Conservation (phyloP, 2,113 vertebrate species). For the Scopus umbretta region DNA sequence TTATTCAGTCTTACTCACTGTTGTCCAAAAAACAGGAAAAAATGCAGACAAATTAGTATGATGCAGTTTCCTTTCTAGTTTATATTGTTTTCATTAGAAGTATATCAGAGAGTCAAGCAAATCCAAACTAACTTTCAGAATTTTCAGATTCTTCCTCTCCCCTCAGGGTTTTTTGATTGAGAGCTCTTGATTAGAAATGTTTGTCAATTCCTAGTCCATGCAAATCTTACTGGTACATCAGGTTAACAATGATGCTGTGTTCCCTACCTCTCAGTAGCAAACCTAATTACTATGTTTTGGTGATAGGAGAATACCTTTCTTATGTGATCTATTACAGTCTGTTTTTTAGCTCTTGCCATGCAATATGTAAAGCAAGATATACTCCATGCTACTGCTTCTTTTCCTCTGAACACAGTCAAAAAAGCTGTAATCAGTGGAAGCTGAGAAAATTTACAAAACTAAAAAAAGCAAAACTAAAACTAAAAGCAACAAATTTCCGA, state of each 20-base stretch:
- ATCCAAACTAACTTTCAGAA: neutral
- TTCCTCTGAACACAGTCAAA: neutral
- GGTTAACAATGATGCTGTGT: neutral
- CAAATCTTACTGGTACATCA: neutral
- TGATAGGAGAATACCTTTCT: neutral
- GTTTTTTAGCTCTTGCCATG: neutral
- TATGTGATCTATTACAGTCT: neutral
- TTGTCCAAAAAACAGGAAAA: neutral
- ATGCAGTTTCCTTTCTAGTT: neutral
- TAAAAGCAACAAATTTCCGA: neutral
- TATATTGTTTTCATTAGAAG: neutral
- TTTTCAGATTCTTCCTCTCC: neutral
- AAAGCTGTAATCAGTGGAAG: neutral
- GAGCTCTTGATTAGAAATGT: neutral
- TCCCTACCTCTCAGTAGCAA: neutral
- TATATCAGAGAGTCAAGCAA: neutral
- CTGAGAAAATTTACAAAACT: neutral
- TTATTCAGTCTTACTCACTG: neutral
- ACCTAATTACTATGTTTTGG: neutral
- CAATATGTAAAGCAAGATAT: neutral
- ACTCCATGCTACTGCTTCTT: fast-evolving
- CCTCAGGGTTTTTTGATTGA: neutral
- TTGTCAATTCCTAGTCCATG: neutral
- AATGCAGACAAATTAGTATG: neutral
- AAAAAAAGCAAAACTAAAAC: too few relatives aligned